Percentiles rank a stretch among this genome's conserved stretches.
These are phyloP conservation scores for Lithobius niger DNA, from an alignment of 1,140 invertebrate species.

Conservation along the genomic window DNA sequence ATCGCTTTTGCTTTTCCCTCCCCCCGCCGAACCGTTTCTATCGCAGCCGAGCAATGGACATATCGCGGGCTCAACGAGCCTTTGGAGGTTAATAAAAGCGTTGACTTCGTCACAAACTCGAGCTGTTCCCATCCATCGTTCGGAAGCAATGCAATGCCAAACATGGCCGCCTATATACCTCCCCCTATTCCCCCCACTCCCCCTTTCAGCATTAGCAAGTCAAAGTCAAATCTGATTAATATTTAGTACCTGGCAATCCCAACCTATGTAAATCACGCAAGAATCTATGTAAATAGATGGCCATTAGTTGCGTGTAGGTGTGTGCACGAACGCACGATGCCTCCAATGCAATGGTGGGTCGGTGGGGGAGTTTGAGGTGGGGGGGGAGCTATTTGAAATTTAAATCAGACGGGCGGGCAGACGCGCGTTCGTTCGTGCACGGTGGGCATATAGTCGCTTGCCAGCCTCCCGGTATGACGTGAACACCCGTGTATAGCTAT, in stretches of 20 bases:
- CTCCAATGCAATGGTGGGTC: too few relatives aligned
- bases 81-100: conserved; percentile 4
- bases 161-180: not conserved
- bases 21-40: too few relatives aligned
- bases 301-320: conserved; percentile 8
- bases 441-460: too few relatives aligned
- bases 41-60: too few relatives aligned
- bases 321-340: too few relatives aligned
- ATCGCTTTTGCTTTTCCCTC: too few relatives aligned
- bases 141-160: not conserved
- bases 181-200: not conserved
- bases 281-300: not conserved
- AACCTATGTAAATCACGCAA: not conserved
- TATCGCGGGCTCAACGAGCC: not conserved
- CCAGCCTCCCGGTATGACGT: too few relatives aligned
- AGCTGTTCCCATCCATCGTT: not conserved
- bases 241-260: not conserved
- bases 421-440: too few relatives aligned
- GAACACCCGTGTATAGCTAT: too few relatives aligned
- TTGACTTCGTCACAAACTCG: conserved; percentile 1
- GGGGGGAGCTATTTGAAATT: too few relatives aligned
- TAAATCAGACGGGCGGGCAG: too few relatives aligned
- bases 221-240: conserved; percentile 2
- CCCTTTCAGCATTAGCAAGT: not conserved
- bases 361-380: too few relatives aligned